phyloP scores from a whole-genome alignment of 2,888 invertebrate genomes.

The Agonopterix arenella region DNA sequence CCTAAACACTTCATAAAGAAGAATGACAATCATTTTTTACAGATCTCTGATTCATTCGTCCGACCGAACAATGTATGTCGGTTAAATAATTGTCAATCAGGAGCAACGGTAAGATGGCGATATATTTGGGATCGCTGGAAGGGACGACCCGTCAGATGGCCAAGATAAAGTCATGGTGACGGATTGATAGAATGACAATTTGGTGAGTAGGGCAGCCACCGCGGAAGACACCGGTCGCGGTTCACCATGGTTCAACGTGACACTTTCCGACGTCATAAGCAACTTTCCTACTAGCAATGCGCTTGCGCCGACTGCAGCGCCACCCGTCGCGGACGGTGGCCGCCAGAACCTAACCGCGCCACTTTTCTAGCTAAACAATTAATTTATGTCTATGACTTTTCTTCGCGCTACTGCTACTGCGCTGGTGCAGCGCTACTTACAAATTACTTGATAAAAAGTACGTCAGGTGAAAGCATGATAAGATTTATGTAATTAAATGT shows the following conservation, averaged over 20 bases:
- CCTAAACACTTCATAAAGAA: conserved; percentile 6
- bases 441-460: not conserved
- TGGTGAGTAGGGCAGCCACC: conserved; percentile 70
- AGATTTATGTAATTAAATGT: conserved; percentile 4
- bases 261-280: conserved; percentile 74
- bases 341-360: conserved; percentile 46
- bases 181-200: conserved; percentile 73
- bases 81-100: conserved; percentile 37
- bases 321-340: conserved; percentile 46
- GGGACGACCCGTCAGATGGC: conserved; percentile 48
- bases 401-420: conserved; percentile 40
- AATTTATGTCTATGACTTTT: conserved; percentile 47
- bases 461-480: conserved; percentile 15
- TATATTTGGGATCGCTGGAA: conserved; percentile 34
- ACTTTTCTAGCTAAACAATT: conserved; percentile 61
- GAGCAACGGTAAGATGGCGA: conserved; percentile 42
- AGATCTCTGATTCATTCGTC: conserved; percentile 25
- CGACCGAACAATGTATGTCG: conserved; percentile 34
- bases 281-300: conserved; percentile 76
- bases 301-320: conserved; percentile 34
- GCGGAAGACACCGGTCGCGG: conserved; percentile 64
- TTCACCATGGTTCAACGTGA: conserved; percentile 76
- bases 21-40: conserved; percentile 10
- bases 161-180: conserved; percentile 65
- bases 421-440: conserved; percentile 14